Evolutionary conservation across 2,113 vertebrate species (phyloP), one percentile per base, ranked within the genome.

Genomic region (Zosterops pallidus): DNA sequence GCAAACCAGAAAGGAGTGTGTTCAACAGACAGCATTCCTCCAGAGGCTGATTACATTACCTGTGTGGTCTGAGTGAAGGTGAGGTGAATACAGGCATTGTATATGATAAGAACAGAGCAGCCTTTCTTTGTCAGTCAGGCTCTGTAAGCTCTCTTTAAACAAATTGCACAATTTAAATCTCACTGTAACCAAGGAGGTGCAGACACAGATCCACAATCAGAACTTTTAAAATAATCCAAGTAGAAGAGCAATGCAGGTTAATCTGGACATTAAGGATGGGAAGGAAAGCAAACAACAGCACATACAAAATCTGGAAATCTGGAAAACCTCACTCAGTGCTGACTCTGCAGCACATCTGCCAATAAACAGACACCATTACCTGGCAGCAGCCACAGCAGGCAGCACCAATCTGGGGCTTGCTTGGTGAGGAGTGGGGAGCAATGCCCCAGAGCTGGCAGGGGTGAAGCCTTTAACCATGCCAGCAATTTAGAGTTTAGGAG

Each of bases 31-130:
- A 69, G 67, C 78, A 77, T 67, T 93, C 79, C 71, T 90, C 17
- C 56, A 26, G 42, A 0, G 1, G 24, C 35, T 90, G 90, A 91
- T 94, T 90, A 60, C 39, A 75, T 93, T 93, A 97, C 94, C 94
- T 97, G 67, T 74, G 75, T 86, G 67, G 90, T 91, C 82, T 91
- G 42, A 92, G 88, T 59, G 86, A 74, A 91, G 90, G 82, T 94
- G 81, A 63, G 77, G 68, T 80, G 88, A 94, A 96, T 81, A 44
- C 42, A 86, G 71, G 76, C 88, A 90, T 71, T 96, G 90, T 91
- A 14, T 21, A 11, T 1, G 39, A 56, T 92, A 90, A 89, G 92
- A 96, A 95, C 85, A 94, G 83, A 93, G 46, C 41, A 85, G 74
- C 76, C 82, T 96, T 95, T 95, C 88, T 96, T 94, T 78, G 64